Conservation (phyloP, 2,888 invertebrate species). For the Amphipoea oculea region DNA sequence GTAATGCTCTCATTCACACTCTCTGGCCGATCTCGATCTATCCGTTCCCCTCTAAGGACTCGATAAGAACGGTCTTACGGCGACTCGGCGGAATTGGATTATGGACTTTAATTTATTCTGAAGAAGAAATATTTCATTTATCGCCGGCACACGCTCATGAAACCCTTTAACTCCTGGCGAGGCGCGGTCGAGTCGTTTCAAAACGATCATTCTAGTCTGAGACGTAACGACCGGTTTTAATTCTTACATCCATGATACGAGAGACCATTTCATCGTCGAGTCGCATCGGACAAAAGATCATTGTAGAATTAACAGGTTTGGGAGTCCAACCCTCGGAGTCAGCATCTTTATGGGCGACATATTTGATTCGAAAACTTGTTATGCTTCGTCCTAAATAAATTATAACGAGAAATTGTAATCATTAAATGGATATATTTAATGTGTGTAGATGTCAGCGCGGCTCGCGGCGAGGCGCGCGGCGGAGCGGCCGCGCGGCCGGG, state of each 20-base stretch:
- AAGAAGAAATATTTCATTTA: constrained; percentile 90
- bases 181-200: constrained; percentile 80
- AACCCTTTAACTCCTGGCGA: constrained; percentile 86
- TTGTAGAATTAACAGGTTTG: constrained; percentile 86
- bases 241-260: constrained; percentile 87
- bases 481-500: constrained; percentile 67
- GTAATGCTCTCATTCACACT: constrained; percentile 90
- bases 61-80: constrained; percentile 81
- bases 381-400: constrained; percentile 90
- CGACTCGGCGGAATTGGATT: constrained; percentile 83
- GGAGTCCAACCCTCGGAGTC: constrained; percentile 87
- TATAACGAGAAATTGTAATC: constrained; percentile 91
- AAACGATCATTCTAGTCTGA: constrained; percentile 86
- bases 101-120: constrained; percentile 90
- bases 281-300: constrained; percentile 83
- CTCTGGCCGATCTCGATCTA: constrained; percentile 88
- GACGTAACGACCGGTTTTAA: constrained; percentile 88
- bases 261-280: constrained; percentile 83
- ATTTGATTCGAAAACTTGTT: constrained; percentile 91
- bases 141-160: constrained; percentile 82
- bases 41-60: constrained; percentile 86
- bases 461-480: constrained; percentile 72
- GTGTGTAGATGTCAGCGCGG: constrained; percentile 82
- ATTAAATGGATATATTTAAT: constrained; percentile 90
- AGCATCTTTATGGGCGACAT: constrained; percentile 91